These are phyloP conservation scores for Platyrinchus mystaceus DNA, from an alignment of 2,797 vertebrate species.

Conservation along the genomic window DNA sequence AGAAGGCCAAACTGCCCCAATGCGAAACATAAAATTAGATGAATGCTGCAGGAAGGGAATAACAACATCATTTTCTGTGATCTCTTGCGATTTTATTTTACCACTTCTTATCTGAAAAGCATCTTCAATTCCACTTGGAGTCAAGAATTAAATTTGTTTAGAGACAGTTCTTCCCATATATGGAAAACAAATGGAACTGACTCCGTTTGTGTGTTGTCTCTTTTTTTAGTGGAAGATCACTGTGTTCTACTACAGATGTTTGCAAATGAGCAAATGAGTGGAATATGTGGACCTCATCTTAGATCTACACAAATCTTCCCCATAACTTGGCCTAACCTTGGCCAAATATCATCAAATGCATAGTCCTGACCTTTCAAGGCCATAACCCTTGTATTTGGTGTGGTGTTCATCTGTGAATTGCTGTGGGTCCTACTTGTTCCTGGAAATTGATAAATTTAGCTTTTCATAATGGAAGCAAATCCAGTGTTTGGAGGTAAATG, in stretches of 20 bases:
- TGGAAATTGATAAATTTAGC: neutral
- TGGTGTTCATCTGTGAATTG: neutral
- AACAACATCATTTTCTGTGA: slow-evolving; percentile 60
- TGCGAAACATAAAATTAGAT: slow-evolving; percentile 52
- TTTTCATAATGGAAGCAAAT: neutral
- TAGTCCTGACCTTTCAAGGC: neutral
- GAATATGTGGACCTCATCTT: slow-evolving; percentile 26
- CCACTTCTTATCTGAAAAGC: slow-evolving; percentile 63
- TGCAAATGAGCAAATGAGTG: slow-evolving; percentile 12
- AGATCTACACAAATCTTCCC: neutral
- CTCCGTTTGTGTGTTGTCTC: slow-evolving; percentile 1
- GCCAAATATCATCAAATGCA: rapidly evolving
- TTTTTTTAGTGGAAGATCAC: slow-evolving; percentile 8
- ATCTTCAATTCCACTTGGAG: slow-evolving; percentile 49
- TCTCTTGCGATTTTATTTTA: slow-evolving; percentile 52
- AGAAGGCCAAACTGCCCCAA: slow-evolving; percentile 55
- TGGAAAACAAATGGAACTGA: slow-evolving; percentile 53
- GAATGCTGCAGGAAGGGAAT: slow-evolving; percentile 47
- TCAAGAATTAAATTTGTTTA: slow-evolving; percentile 60
- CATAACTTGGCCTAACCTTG: neutral
- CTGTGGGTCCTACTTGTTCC: neutral
- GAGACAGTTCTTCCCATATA: slow-evolving; percentile 49
- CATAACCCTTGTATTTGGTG: neutral
- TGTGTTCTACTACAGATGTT: slow-evolving; percentile 54
- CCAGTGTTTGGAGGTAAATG: neutral